Base-by-base conservation (phyloP, 2,113 vertebrate genomes). In the Aptenodytes patagonicus region DNA sequence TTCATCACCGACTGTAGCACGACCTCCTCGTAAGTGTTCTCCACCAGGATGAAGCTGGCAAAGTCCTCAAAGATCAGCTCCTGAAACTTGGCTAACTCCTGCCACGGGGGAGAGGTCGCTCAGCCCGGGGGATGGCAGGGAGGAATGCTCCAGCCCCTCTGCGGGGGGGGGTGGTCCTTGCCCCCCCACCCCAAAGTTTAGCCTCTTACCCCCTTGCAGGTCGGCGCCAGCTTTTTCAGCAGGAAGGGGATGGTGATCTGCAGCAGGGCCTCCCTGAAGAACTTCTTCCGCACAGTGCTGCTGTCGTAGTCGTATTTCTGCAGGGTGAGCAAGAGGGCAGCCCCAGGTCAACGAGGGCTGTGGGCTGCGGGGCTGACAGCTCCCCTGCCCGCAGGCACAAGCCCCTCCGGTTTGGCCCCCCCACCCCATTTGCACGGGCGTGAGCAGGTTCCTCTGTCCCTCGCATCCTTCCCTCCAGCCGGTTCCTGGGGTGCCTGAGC, bases 11-110 rank as follows among this genome's bases (percentile, higher is more conserved):
- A 99, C 97, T 99, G 99, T 20, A 99, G 97, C 89, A 99, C 99
- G 20, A 99, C 99, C 97, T 99, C 99, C 96, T 99, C 99, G 0
- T 99, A 99, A 0, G 99, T 98, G 94, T 99, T 99, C 90, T 99
- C 99, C 95, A 99, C 99, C 93, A 99, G 97, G 89, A 99, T 98
- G 97, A 99, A 99, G 65, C 92, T 98, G 79, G 99, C 99, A 31
- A 99, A 99, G 96, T 99, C 99, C 97, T 99, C 99, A 0, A 99
- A 99, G 98, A 99, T 99, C 54, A 99, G 97, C 97, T 99, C 99
- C 96, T 99, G 98, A 90, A 99, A 99, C 75, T 97, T 98, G 17
- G 99, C 98, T 55, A 99, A 95, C 68, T 99, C 99, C 99, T 99
- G 98, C 12, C 36, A 0, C 0, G 5, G 66, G 26, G n/a, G 11